Conservation (phyloP, 2,888 invertebrate species). For the Agrilus mali region DNA sequence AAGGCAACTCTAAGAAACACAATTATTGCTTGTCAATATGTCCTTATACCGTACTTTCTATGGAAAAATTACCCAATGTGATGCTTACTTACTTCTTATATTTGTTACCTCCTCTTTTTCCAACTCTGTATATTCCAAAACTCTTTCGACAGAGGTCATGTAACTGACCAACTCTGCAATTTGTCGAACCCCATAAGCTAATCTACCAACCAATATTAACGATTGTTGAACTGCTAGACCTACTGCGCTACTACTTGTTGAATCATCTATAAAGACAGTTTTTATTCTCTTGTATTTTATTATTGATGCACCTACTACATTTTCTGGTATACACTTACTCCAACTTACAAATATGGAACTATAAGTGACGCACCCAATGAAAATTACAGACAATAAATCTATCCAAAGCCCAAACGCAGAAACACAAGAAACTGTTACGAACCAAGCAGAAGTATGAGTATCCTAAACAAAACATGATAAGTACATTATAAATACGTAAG, state of each 20-base stretch:
- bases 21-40: too few relatives aligned
- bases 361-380: slow-evolving; percentile 50
- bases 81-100: neutral
- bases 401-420: slow-evolving; percentile 63
- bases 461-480: slow-evolving; percentile 41
- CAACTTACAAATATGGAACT: slow-evolving; percentile 47
- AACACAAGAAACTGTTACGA: slow-evolving; percentile 48
- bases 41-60: too few relatives aligned
- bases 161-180: slow-evolving; percentile 45
- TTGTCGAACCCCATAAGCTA: slow-evolving; percentile 49
- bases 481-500: too few relatives aligned
- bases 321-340: slow-evolving; percentile 37
- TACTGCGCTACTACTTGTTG: slow-evolving; percentile 29
- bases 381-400: slow-evolving; percentile 56
- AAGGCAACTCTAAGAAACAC: slow-evolving; percentile 35
- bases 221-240: slow-evolving; percentile 37
- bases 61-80: too few relatives aligned
- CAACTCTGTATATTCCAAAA: slow-evolving; percentile 44
- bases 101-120: slow-evolving; percentile 19
- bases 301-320: too few relatives aligned
- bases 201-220: slow-evolving; percentile 30
- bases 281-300: too few relatives aligned
- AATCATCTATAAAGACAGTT: slow-evolving; percentile 2
- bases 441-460: slow-evolving; percentile 57
- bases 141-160: slow-evolving; percentile 47